Evolutionary conservation across 2,888 invertebrate species (phyloP).

Genomic region (Epinotia demarniana): DNA sequence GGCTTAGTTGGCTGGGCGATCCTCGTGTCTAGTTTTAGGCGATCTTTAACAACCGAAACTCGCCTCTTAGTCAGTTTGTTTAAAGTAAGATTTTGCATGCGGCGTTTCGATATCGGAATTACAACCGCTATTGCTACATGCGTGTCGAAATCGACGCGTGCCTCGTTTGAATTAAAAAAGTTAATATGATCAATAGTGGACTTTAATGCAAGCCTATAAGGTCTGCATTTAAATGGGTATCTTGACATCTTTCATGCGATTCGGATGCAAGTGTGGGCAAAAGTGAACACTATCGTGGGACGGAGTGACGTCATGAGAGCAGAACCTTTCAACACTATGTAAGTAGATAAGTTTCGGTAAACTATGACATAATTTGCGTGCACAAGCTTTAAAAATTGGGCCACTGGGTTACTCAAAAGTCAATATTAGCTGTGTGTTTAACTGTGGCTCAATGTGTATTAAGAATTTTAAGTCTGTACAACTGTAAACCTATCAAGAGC

Average conservation of each 20-base stretch:
- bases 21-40: conserved; percentile 61
- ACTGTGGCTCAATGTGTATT: background rate
- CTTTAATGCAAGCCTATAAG: conserved; percentile 53
- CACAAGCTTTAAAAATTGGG: conserved; percentile 30
- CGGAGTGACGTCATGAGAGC: conserved; percentile 66
- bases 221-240: conserved; percentile 48
- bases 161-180: conserved; percentile 57
- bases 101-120: conserved; percentile 64
- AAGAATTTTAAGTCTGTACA: background rate
- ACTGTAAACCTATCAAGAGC: background rate
- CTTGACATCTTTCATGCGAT: conserved; percentile 46
- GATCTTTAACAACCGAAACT: conserved; percentile 46
- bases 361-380: conserved; percentile 54
- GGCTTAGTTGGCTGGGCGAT: conserved; percentile 65
- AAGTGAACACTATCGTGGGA: conserved; percentile 62
- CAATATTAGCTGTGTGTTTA: conserved; percentile 23
- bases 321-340: conserved; percentile 50
- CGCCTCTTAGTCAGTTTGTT: conserved; percentile 49
- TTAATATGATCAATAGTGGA: conserved; percentile 51
- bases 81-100: conserved; percentile 51
- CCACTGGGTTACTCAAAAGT: conserved; percentile 22
- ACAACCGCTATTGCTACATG: conserved; percentile 52
- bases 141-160: conserved; percentile 79
- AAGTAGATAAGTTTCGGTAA: conserved; percentile 52
- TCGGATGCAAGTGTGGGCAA: conserved; percentile 54